Evolutionary conservation across 2,113 vertebrate genomes (phyloP).

Genomic region (Numida meleagris): DNA sequence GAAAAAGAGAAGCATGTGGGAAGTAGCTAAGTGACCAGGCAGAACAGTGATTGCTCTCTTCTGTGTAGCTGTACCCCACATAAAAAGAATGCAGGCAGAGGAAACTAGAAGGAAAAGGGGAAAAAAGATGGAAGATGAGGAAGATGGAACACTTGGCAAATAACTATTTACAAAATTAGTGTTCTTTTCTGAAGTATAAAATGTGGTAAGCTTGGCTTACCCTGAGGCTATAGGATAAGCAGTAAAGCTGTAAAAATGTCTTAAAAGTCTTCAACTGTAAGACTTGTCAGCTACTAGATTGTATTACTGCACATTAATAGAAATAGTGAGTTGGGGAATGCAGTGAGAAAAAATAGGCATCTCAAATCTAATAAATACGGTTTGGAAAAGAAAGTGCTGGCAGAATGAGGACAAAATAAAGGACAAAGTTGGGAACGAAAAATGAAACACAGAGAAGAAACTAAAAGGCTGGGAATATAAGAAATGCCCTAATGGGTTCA

Average conservation of each 20-base stretch:
- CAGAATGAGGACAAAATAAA: constrained; percentile 46
- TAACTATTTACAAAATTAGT: not conserved
- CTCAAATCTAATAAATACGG: not conserved
- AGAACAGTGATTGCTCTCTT: not conserved
- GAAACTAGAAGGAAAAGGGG: not conserved
- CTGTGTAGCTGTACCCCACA: not conserved
- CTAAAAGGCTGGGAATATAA: not conserved
- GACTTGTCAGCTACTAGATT: not conserved
- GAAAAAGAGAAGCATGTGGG: not conserved
- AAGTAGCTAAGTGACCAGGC: not conserved
- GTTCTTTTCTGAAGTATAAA: not conserved
- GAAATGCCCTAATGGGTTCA: not conserved
- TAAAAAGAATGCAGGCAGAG: not conserved
- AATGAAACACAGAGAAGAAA: not conserved
- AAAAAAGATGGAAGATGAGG: not conserved
- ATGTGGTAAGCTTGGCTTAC: not conserved
- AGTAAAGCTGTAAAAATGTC: not conserved
- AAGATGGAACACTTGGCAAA: not conserved
- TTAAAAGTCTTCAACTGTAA: not conserved
- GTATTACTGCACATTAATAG: not conserved
- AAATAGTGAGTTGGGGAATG: not conserved
- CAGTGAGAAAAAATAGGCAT: not conserved
- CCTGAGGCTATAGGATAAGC: not conserved
- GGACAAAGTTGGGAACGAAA: not conserved
- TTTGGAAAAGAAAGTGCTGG: constrained; percentile 24